Conservation (phyloP, 2,113 vertebrate species). For the Perognathus longimembris region DNA sequence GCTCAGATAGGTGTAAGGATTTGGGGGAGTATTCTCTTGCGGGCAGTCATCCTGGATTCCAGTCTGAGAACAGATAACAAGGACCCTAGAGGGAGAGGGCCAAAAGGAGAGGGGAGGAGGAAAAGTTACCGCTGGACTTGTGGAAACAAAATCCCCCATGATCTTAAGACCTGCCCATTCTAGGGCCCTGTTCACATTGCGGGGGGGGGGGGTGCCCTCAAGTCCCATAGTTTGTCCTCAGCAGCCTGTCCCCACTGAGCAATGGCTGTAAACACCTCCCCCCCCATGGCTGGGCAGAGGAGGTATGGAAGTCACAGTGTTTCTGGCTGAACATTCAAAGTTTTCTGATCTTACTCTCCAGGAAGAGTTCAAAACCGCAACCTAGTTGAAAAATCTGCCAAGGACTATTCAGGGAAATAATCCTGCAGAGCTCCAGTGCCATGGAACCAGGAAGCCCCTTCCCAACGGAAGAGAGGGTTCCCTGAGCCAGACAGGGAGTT, state of each 20-base stretch:
- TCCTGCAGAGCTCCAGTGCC: not conserved
- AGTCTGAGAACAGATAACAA: not conserved
- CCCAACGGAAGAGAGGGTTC: not conserved
- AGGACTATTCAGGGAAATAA: not conserved
- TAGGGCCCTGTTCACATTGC: not conserved
- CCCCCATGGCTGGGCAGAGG: not conserved
- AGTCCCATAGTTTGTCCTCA: not conserved
- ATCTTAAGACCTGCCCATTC: not conserved
- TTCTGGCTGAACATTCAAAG: not conserved
- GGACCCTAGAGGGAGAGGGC: not conserved
- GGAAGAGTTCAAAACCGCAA: not conserved
- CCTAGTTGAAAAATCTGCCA: not conserved
- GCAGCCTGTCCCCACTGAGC: not conserved
- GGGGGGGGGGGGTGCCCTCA: not conserved
- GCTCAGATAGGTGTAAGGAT: not conserved
- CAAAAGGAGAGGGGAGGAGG: not conserved
- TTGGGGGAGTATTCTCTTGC: not conserved
- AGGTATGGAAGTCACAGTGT: not conserved
- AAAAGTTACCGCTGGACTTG: not conserved
- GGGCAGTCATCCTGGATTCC: not conserved
- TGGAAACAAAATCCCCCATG: not conserved
- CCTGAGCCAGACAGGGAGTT: not conserved
- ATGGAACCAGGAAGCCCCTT: not conserved
- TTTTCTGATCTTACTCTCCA: conserved; percentile 6
- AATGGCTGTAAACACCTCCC: conserved; percentile 32